Evolutionary conservation across 2,888 invertebrate genomes (phyloP).

Genomic region (Patella caerulea): DNA sequence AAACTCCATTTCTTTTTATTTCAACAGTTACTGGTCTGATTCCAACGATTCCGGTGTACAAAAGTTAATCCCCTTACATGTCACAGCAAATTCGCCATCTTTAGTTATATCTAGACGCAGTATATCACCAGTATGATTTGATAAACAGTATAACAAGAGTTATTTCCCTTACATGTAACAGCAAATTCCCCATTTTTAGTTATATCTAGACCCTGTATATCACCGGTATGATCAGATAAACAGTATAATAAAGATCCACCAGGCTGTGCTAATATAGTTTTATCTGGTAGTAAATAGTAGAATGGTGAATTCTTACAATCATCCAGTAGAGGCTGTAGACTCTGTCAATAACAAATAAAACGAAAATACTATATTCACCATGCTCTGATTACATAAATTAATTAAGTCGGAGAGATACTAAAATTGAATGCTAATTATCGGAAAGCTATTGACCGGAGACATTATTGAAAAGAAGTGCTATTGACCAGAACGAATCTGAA

Average conservation of each 20-base stretch:
- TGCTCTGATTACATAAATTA: too few species aligned
- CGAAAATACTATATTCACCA: too few species aligned
- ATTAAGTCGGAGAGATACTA: too few species aligned
- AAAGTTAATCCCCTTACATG: slow-evolving; percentile 38
- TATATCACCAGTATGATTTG: slow-evolving; percentile 53
- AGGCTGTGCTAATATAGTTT: slow-evolving; percentile 47
- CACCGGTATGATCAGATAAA: slow-evolving; percentile 53
- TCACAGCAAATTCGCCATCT: slow-evolving; percentile 47
- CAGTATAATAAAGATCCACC: slow-evolving; percentile 58
- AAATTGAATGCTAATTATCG: too few species aligned
- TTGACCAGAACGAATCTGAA: too few species aligned
- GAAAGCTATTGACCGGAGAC: too few species aligned
- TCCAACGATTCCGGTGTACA: slow-evolving; percentile 13
- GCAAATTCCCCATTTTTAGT: slow-evolving; percentile 45
- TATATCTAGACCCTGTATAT: slow-evolving; percentile 50
- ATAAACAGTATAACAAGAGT: slow-evolving; percentile 48
- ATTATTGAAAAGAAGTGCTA: too few species aligned
- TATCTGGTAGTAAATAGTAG: slow-evolving; percentile 47
- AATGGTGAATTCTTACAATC: slow-evolving; percentile 41
- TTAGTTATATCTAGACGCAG: slow-evolving; percentile 46
- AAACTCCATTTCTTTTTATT: too few species aligned
- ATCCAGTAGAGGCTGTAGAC: slow-evolving; percentile 34
- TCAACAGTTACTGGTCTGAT: too few species aligned
- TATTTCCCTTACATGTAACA: slow-evolving; percentile 43
- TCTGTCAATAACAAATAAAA: slow-evolving; percentile 11